Base-by-base conservation (phyloP, 2,113 vertebrate species). In the Isichthys henryi region DNA sequence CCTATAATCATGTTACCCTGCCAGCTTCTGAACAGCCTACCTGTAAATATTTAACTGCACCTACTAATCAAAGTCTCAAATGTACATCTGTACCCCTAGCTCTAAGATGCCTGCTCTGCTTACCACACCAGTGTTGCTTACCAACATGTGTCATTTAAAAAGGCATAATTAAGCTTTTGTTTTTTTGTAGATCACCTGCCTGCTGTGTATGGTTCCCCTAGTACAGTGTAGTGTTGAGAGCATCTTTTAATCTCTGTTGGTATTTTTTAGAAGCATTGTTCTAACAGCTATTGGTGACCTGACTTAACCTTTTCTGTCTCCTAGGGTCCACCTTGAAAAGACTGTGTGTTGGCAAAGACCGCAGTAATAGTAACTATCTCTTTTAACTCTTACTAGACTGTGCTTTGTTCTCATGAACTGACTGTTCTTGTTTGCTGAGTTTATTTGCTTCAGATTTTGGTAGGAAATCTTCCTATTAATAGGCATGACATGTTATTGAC, bases 321-420 rank as follows among this genome's bases (percentile, higher is more conserved):
- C 3, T 35, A 96, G 98, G 98, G 98, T 96, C 98, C 92, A 99
- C 98, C 91, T 95, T 99, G 96, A 99, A 99, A 96, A 96, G 98
- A 92, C 96, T 99, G 93, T 99, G 98, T 96, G 97, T 99, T 92
- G 98, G 98, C 92, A 99, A 99, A 98, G 98, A 99, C 93, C 97
- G 98, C 94, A 97, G 97, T 96, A 97, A 95, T 97, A 97, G 98
- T 99, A 98, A 95, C 96, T 98, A 97, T 97, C 95, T 90, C 91
- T 87, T 95, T 96, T 96, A 94, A n/a, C 82, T 95, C 94, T 92
- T 92, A 66, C 82, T 48, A 46, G 58, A 27, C n/a, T 88, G 45
- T 21, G 48, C 46, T 43, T 92, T 94, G 93, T 92, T 92, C 95
- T 93, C 94, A 95, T 95, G 87, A 49, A 74, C 45, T 23, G 19